These are phyloP conservation scores for Andrena cerasifolii DNA, from an alignment of 1,140 invertebrate species.

Conservation along the genomic window DNA sequence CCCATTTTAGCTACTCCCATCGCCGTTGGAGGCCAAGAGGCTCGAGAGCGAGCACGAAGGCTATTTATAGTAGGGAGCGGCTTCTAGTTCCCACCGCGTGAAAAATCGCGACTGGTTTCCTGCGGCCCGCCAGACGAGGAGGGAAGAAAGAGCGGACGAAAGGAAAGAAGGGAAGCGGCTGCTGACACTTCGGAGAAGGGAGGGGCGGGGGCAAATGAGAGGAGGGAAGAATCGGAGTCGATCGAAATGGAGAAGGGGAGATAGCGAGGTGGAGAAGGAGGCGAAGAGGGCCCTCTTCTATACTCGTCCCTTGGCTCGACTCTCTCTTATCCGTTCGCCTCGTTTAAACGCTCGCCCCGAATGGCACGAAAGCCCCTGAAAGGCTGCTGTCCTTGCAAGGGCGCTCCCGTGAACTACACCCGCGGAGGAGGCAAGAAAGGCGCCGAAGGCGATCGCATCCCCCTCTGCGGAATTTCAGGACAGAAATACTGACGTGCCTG, in stretches of 20 bases:
- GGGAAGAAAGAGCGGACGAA: constrained; percentile 20
- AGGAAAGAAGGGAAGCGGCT: constrained; percentile 18
- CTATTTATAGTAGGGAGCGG: constrained; percentile 70
- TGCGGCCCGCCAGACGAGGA: constrained; percentile 35
- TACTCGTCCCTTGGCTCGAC: not conserved
- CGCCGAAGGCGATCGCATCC: constrained; percentile 26
- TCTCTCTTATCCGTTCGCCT: not conserved
- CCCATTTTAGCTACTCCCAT: constrained; percentile 50
- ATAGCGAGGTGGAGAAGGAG: not conserved
- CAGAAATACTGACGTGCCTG: not conserved
- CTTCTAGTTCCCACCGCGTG: constrained; percentile 68
- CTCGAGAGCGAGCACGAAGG: constrained; percentile 62
- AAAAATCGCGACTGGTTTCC: constrained; percentile 69
- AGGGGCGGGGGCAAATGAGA: not conserved
- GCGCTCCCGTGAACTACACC: constrained; percentile 37
- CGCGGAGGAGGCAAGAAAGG: constrained; percentile 18
- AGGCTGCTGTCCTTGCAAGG: constrained; percentile 53
- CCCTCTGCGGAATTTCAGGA: constrained; percentile 21
- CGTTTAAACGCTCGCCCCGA: constrained; percentile 21
- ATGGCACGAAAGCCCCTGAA: constrained; percentile 23
- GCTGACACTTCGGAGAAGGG: not conserved
- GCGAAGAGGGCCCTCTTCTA: not conserved
- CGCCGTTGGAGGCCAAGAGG: constrained; percentile 54
- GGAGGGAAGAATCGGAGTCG: not conserved
- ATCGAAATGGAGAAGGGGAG: too few species aligned